Conservation (phyloP, 2,888 invertebrate species). For the Drosophila lacicola region DNA sequence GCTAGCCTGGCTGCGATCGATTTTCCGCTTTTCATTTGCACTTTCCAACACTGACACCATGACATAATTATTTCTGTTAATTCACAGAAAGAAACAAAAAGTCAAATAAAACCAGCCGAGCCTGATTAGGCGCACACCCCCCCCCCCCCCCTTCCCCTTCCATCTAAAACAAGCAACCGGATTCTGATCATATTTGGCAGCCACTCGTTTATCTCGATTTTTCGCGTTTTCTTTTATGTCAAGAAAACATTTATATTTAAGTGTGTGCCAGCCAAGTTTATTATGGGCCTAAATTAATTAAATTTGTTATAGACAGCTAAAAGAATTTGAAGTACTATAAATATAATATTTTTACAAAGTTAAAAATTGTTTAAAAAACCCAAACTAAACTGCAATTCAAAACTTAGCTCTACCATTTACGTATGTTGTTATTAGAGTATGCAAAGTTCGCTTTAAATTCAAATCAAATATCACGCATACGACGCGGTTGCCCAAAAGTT, state of each 20-base stretch:
- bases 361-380: too few relatives aligned
- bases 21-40: constrained; percentile 77
- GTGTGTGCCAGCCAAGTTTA: background rate
- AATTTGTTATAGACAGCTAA: too few relatives aligned
- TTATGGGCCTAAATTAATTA: too few relatives aligned
- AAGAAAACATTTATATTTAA: constrained; percentile 2
- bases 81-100: constrained; percentile 10
- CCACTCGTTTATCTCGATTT: constrained; percentile 46
- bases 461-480: constrained; percentile 28
- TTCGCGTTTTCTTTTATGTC: constrained; percentile 20
- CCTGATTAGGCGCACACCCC: constrained; percentile 58
- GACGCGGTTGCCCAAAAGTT: constrained; percentile 38
- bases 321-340: too few relatives aligned
- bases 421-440: constrained; percentile 9
- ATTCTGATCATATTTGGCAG: constrained; percentile 55
- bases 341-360: too few relatives aligned
- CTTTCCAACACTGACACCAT: constrained; percentile 81
- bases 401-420: background rate
- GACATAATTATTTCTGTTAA: constrained; percentile 75
- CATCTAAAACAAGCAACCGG: constrained; percentile 51
- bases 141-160: background rate
- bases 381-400: too few relatives aligned
- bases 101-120: constrained; percentile 55
- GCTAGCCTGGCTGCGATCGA: constrained; percentile 38
- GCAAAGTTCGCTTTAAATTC: background rate